Conservation (phyloP, 2,888 invertebrate species). For the Cylindroiulus punctatus region DNA sequence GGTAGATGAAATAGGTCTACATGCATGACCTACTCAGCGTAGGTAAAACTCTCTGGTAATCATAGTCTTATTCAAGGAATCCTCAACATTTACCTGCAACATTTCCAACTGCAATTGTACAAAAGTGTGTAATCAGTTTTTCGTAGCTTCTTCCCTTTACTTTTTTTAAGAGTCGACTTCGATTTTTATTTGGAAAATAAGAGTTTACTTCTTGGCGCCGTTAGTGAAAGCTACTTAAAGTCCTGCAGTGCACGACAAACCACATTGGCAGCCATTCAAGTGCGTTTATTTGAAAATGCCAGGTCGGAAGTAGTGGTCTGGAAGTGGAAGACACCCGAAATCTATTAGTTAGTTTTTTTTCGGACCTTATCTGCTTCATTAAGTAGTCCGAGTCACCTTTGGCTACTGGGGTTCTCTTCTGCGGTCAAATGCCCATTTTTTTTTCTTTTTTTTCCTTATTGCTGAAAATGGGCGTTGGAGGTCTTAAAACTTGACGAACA, state of each 20-base stretch:
- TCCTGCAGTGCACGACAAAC: too few relatives aligned
- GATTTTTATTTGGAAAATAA: background rate
- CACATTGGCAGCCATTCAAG: conserved; percentile 32
- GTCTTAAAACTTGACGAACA: conserved; percentile 32
- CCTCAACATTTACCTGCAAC: too few relatives aligned
- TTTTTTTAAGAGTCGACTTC: too few relatives aligned
- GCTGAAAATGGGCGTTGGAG: conserved; percentile 16
- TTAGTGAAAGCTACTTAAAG: conserved; percentile 23
- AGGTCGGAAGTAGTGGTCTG: background rate
- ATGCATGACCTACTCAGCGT: too few relatives aligned
- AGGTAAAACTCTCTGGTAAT: too few relatives aligned
- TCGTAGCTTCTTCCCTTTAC: background rate
- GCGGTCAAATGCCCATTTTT: conserved; percentile 22
- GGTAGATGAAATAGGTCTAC: too few relatives aligned
- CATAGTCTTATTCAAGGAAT: too few relatives aligned
- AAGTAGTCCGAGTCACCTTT: conserved; percentile 32
- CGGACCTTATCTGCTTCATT: conserved; percentile 10
- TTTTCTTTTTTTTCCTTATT: conserved; percentile 18
- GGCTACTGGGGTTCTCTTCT: background rate
- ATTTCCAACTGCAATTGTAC: too few relatives aligned
- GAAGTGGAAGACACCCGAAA: conserved; percentile 22
- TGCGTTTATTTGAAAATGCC: conserved; percentile 32
- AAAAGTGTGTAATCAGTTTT: background rate
- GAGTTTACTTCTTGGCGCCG: conserved; percentile 32
- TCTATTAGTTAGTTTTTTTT: conserved; percentile 3